Evolutionary conservation across 2,888 invertebrate species (phyloP).

Genomic region (Dolichopus griseipennis): DNA sequence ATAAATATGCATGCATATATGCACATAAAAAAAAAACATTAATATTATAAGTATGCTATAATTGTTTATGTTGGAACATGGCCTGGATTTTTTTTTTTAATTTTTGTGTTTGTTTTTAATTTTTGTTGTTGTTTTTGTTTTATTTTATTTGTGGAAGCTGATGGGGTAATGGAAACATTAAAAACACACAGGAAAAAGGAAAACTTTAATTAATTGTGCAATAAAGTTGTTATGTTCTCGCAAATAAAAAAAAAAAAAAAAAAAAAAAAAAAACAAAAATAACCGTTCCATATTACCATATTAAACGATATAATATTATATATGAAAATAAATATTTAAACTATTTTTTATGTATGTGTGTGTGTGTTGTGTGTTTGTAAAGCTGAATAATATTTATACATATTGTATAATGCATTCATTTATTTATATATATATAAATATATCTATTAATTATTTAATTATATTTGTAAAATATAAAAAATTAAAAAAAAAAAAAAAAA

Average conservation of each 20-base stretch:
- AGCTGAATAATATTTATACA: too few relatives aligned
- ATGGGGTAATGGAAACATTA: neutral
- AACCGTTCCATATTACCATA: too few relatives aligned
- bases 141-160: neutral
- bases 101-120: neutral
- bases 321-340: too few relatives aligned
- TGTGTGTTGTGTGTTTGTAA: too few relatives aligned
- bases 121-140: neutral
- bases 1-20: too few relatives aligned
- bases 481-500: too few relatives aligned
- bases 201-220: constrained; percentile 3
- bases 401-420: too few relatives aligned
- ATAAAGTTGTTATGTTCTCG: neutral
- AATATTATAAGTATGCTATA: neutral
- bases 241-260: too few relatives aligned
- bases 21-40: too few relatives aligned
- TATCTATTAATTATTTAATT: neutral
- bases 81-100: neutral
- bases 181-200: neutral
- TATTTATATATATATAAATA: neutral
- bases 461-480: neutral
- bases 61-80: neutral
- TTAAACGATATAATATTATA: too few relatives aligned
- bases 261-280: too few relatives aligned
- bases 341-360: too few relatives aligned